Base-by-base conservation (phyloP, 2,888 invertebrate species). In the Tetragonisca angustula region DNA sequence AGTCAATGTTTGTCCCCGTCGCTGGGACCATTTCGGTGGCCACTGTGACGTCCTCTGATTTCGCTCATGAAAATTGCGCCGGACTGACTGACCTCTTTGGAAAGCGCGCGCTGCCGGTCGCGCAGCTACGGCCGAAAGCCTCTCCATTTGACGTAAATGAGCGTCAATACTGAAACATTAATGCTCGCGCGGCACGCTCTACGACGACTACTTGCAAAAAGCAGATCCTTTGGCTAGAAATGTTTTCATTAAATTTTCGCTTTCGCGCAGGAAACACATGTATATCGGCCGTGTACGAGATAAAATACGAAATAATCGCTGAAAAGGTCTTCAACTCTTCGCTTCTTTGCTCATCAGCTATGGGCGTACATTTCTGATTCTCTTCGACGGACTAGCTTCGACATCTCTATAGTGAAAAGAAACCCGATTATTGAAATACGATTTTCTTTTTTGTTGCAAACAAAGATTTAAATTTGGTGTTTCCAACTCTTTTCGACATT, bases 1-100 rank as follows among this genome's bases (percentile, higher is more conserved):
- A 89, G 88, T 89, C 89, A 92, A 93, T 91, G 92, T 92, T 92
- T 92, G 91, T 88, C 76, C 88, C 79, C 43, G 0, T 9, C 11
- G 11, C 43, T 1, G 82, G 70, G 76, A 86, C 83, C 86, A 84
- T 85, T 86, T 84, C 72, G 83, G 86, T 83, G 79, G 81, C 85
- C 89, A 87, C 43, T 43, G 43, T 86, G 90, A 92, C 91, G 91
- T 88, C 75, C 90, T 83, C 84, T 81, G 86, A 91, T 90, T 87
- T 89, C 85, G 83, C 79, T 86, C 85, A 81, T 75, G 88, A 90
- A 91, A 90, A 91, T 87, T 89, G 84, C 77, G 43, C 89, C 87
- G 81, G 84, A 87, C 72, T 65, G 80, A 71, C 78, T 68, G 80
- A 71, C 78, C 75, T 69, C 71, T 76, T 84, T 85, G 61, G 72